Conservation (phyloP, 2,113 vertebrate species). For the Atractosteus spatula region DNA sequence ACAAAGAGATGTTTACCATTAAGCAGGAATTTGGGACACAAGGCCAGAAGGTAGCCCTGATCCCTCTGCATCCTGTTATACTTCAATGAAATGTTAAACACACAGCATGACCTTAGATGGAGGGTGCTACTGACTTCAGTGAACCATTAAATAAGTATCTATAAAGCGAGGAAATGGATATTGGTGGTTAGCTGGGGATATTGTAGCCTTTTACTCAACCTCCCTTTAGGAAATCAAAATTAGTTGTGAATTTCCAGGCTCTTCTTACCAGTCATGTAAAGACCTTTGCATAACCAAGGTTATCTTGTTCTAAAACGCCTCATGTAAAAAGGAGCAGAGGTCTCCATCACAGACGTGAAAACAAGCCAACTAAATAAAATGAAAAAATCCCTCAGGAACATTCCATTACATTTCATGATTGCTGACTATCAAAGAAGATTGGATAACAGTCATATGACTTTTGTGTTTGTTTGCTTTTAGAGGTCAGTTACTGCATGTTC, state of each 20-base stretch:
- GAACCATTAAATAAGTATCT: not conserved
- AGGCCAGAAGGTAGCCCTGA: constrained; percentile 5
- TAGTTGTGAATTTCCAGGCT: constrained; percentile 47
- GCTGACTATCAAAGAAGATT: no score
- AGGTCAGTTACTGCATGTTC: no score
- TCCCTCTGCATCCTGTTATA: not conserved
- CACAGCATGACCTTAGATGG: not conserved
- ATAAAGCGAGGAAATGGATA: not conserved
- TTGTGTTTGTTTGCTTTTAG: no score
- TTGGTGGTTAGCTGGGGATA: no score
- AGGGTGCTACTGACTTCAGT: not conserved
- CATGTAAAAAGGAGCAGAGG: no score
- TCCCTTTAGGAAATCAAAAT: constrained; percentile 31
- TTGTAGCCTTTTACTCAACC: no score
- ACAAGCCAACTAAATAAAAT: no score
- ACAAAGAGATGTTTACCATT: constrained; percentile 21
- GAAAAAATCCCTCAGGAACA: no score
- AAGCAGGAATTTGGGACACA: constrained; percentile 31
- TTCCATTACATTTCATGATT: no score
- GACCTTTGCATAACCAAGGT: constrained; percentile 50
- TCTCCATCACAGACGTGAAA: no score
- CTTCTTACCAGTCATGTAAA: constrained; percentile 47
- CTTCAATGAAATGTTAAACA: not conserved
- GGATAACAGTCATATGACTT: no score
- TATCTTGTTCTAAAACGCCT: constrained; percentile 32